phyloP scores from a whole-genome alignment of 1,140 invertebrate species.

The Neoseiulus cucumeris region DNA sequence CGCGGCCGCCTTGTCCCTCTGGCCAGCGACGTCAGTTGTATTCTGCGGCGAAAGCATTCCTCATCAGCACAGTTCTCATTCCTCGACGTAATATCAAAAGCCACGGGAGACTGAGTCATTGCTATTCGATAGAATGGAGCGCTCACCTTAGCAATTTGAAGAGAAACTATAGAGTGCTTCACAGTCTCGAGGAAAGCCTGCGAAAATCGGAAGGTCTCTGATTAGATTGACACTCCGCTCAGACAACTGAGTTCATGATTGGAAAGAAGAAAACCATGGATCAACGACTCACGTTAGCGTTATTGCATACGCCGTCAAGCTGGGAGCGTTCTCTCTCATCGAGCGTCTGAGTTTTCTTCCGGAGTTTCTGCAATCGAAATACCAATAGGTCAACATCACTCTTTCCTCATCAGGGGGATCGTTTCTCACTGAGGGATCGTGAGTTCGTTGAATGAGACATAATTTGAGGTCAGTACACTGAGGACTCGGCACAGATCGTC shows the following conservation, averaged over 20 bases:
- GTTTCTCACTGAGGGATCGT: too few relatives aligned
- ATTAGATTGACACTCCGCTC: too few relatives aligned
- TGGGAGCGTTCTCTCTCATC: not conserved
- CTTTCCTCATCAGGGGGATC: too few relatives aligned
- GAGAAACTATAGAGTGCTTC: constrained; percentile 86
- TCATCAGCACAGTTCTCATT: too few relatives aligned
- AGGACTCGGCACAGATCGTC: too few relatives aligned
- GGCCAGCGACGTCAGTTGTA: not conserved
- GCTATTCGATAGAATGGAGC: not conserved
- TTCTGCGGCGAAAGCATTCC: not conserved
- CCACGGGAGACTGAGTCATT: not conserved
- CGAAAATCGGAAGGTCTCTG: too few relatives aligned
- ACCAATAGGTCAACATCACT: not conserved
- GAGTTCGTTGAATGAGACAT: too few relatives aligned
- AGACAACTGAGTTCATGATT: too few relatives aligned
- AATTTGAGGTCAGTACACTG: too few relatives aligned
- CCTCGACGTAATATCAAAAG: too few relatives aligned
- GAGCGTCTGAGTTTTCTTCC: not conserved
- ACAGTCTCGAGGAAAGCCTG: constrained; percentile 74
- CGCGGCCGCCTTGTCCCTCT: not conserved
- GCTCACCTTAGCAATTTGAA: constrained; percentile 86
- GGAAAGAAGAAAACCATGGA: constrained; percentile 9
- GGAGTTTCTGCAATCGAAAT: not conserved
- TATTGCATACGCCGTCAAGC: not conserved
- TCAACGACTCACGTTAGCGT: not conserved